Conservation (phyloP, 2,113 vertebrate genomes). For the Lamprologus ornatipinnis region DNA sequence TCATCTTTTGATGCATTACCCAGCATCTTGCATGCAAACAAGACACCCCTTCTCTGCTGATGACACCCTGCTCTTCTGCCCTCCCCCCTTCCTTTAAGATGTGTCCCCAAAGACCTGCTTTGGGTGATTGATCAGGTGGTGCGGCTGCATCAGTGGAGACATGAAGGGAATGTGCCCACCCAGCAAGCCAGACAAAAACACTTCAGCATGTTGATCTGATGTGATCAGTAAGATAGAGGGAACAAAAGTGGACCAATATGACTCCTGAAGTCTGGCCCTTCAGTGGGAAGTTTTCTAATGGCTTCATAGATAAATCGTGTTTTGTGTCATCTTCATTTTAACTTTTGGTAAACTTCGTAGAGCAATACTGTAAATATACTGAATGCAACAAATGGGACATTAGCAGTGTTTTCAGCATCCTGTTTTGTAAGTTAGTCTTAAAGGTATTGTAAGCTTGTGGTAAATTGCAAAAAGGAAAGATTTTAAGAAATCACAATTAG, state of each 20-base stretch:
- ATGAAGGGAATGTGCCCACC: slow-evolving; percentile 33
- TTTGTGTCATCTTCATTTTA: not conserved
- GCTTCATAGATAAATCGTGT: slow-evolving; percentile 13
- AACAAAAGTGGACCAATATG: slow-evolving; percentile 20
- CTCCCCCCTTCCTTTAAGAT: not conserved
- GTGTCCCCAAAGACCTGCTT: slow-evolving; percentile 29
- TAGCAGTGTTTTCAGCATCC: not conserved
- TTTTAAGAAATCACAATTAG: not conserved
- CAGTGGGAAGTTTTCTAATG: slow-evolving; percentile 11
- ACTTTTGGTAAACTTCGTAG: not conserved
- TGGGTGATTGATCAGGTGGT: slow-evolving; percentile 57
- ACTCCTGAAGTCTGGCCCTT: slow-evolving; percentile 11
- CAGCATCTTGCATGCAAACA: slow-evolving; percentile 69
- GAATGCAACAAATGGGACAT: not conserved
- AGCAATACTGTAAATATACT: not conserved
- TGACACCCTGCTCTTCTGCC: not conserved
- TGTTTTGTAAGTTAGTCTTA: not conserved
- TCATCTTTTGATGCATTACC: slow-evolving; percentile 78
- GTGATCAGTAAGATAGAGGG: slow-evolving; percentile 25
- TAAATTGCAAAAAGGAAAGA: not conserved
- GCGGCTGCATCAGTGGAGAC: slow-evolving; percentile 29
- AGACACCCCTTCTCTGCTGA: slow-evolving; percentile 12
- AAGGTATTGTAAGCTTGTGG: not conserved
- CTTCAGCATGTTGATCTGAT: slow-evolving; percentile 35
- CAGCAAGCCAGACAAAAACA: not conserved